Evolutionary conservation across 1,140 invertebrate genomes (phyloP).

Genomic region (Drosophila elegans): DNA sequence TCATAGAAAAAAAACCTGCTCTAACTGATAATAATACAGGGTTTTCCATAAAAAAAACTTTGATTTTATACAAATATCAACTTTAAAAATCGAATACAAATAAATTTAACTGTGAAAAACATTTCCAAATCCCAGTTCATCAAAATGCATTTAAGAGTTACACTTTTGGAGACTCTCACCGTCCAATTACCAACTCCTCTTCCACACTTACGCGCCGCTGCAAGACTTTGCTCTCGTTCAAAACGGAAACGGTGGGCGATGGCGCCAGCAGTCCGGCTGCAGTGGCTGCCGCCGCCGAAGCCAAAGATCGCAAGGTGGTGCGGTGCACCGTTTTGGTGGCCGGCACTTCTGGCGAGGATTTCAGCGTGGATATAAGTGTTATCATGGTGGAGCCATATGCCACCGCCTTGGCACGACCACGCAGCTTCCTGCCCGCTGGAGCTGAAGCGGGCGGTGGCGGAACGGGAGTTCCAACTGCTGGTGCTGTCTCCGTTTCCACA

Average conservation of each 20-base stretch:
- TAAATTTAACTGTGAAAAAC: too few relatives aligned
- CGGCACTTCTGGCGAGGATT: slow-evolving; percentile 50
- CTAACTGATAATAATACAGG: too few relatives aligned
- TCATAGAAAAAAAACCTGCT: too few relatives aligned
- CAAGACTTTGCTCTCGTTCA: slow-evolving; percentile 90
- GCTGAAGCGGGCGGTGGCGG: neutral
- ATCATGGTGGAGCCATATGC: slow-evolving; percentile 61
- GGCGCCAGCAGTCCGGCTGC: slow-evolving; percentile 58
- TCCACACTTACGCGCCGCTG: slow-evolving; percentile 92
- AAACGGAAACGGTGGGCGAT: slow-evolving; percentile 84
- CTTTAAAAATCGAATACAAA: too few relatives aligned
- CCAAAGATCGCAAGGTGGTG: slow-evolving; percentile 63
- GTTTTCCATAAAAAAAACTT: too few relatives aligned
- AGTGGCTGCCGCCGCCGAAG: slow-evolving; percentile 63
- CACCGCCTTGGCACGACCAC: slow-evolving; percentile 54
- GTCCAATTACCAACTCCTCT: neutral
- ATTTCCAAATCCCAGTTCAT: neutral
- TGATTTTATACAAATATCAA: too few relatives aligned
- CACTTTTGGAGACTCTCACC: neutral
- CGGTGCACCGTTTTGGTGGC: slow-evolving; percentile 65
- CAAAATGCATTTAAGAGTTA: neutral
- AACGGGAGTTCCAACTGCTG: neutral
- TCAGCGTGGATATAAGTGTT: slow-evolving; percentile 54
- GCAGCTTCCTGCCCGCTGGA: slow-evolving; percentile 25
- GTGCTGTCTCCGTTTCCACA: neutral